Base-by-base conservation (phyloP, 1,140 invertebrate species). In the Samia ricini region DNA sequence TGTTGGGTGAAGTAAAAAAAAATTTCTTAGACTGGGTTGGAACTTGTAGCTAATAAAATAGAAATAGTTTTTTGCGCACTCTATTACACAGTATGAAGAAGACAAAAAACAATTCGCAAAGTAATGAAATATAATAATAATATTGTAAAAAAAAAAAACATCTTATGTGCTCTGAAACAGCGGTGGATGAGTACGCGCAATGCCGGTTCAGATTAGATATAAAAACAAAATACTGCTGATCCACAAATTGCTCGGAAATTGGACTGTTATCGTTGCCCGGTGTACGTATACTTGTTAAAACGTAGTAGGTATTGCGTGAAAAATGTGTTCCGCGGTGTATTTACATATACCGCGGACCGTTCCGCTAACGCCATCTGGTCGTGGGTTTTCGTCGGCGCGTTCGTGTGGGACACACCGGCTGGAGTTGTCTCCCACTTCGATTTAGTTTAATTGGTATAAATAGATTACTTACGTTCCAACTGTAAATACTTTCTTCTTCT, bases 351-450 rank as follows among this genome's bases (percentile, higher is more conserved):
- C 50, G 60, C 36, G 33, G 67, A 22, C 33, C 56, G 56, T 54
- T 62, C 23, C 60, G 68, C 59, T 63, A 66, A 66, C 59, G 61
- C 23, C 60, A 60, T 48, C 61, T 49, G 59, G 19, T 18, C 22
- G 12, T 36, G 18, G 15, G 22, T 49, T 15, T 56, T 10, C 42
- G 36, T n/a, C 20, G 8, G 10, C 21, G n/a, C n/a, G 15, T 33
- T 12, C 20, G 21, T 23, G n/a, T 24, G 54, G 23, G 50, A 64
- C 33, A 66, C 58, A 49, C 12, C 10, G 33, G 4, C n/a, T 15
- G 33, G 12, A 15, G 10, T 15, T 15, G 12, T 15, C 10, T 1
- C 1, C 12, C 0, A 15, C 33, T 42, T 15, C n/a, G 1, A 15
- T 10, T 1, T 26, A 4, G 8, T 26, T 3, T 3, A 26, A 26